Evolutionary conservation across 2,888 invertebrate species (phyloP).

Genomic region (Lasius platythorax): DNA sequence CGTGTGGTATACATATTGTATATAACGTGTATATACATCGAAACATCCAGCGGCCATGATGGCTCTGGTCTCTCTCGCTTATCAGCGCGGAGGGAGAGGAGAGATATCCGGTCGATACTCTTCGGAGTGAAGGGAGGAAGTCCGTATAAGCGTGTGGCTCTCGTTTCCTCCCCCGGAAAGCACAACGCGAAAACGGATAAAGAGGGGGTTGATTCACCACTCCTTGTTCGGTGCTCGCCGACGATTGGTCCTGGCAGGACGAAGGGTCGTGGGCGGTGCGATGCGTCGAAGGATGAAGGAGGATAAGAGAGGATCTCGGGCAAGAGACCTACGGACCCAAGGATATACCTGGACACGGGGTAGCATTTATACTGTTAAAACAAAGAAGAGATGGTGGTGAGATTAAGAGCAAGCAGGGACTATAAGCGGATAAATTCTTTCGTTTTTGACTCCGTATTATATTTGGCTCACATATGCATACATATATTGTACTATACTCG

Average conservation of each 20-base stretch:
- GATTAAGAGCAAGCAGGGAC: constrained; percentile 32
- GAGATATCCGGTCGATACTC: constrained; percentile 73
- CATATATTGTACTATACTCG: neutral
- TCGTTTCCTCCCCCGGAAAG: neutral
- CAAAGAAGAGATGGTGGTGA: neutral
- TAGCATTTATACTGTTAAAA: neutral
- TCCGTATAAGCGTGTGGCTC: constrained; percentile 56
- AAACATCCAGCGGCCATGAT: constrained; percentile 72
- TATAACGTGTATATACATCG: constrained; percentile 54
- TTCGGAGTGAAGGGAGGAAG: constrained; percentile 58
- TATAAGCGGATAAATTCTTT: constrained; percentile 38
- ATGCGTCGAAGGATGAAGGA: constrained; percentile 36
- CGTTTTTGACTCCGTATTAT: constrained; percentile 10
- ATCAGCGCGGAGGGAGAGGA: constrained; percentile 67
- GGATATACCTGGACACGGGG: constrained; percentile 21
- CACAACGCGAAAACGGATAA: constrained; percentile 42
- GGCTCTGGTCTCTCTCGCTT: constrained; percentile 76
- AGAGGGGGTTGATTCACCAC: constrained; percentile 64
- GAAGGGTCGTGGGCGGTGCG: constrained; percentile 51
- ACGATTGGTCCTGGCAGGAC: constrained; percentile 71
- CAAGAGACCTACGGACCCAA: neutral
- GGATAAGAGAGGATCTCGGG: constrained; percentile 6
- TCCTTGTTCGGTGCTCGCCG: constrained; percentile 69
- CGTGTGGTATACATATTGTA: constrained; percentile 15
- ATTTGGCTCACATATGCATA: neutral